Conservation (phyloP, 2,113 vertebrate species). For the Marcusenius ussheri region DNA sequence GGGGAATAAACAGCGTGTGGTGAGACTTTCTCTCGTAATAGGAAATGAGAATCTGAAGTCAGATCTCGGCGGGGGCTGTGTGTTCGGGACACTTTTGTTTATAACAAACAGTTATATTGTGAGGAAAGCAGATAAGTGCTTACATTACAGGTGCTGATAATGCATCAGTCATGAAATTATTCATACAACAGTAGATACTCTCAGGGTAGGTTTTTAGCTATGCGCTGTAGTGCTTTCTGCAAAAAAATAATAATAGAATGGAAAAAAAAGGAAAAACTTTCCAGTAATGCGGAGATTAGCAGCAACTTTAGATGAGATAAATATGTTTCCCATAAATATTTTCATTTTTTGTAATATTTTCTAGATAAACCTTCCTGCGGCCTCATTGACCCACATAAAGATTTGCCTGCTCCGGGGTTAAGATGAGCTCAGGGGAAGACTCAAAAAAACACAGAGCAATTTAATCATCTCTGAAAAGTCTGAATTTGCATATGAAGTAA, state of each 20-base stretch:
- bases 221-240: neutral
- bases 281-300: neutral
- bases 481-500: neutral
- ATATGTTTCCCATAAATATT: conserved; percentile 5
- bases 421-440: neutral
- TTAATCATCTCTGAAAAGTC: neutral
- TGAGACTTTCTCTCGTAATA: neutral
- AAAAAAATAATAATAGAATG: neutral
- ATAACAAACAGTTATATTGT: conserved; percentile 3
- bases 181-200: neutral
- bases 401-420: neutral
- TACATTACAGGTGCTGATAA: neutral
- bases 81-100: neutral
- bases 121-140: neutral
- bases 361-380: neutral
- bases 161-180: neutral
- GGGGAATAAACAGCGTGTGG: neutral
- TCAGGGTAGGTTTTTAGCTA: neutral
- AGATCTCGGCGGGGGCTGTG: neutral
- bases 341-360: neutral
- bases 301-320: neutral
- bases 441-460: neutral
- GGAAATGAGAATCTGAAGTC: neutral
- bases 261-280: neutral
- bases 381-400: neutral